Percentiles rank a stretch among this genome's conserved stretches.
Conservation (phyloP, 2,888 invertebrate genomes). For the Drosophila acutilabella region DNA sequence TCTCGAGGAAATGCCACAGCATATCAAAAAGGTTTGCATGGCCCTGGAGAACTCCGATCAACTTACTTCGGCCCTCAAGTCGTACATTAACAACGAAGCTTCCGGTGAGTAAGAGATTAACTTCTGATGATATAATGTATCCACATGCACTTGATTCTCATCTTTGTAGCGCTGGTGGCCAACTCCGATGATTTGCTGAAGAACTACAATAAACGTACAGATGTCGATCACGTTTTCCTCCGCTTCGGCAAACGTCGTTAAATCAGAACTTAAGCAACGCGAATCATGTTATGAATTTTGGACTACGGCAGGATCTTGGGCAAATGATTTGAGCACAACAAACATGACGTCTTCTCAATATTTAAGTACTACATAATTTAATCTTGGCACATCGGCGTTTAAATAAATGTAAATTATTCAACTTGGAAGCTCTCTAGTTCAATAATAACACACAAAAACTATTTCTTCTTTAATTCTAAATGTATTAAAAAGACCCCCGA, state of each 20-base stretch:
- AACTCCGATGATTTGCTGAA: constrained; percentile 83
- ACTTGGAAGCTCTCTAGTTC: constrained; percentile 78
- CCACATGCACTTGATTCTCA: not conserved
- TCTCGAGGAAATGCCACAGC: constrained; percentile 87
- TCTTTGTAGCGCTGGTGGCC: constrained; percentile 79
- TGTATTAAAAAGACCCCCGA: constrained; percentile 61
- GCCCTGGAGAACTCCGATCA: constrained; percentile 86
- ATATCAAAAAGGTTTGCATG: constrained; percentile 87
- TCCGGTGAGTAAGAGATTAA: constrained; percentile 75
- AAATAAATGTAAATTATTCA: constrained; percentile 46
- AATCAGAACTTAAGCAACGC: not conserved
- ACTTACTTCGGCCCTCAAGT: constrained; percentile 82
- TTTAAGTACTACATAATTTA: constrained; percentile 32
- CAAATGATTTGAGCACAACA: constrained; percentile 51
- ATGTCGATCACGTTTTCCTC: constrained; percentile 95
- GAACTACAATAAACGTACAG: constrained; percentile 92
- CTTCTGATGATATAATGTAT: not conserved
- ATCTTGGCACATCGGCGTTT: constrained; percentile 49
- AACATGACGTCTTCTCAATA: constrained; percentile 56
- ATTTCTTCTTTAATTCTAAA: constrained; percentile 7
- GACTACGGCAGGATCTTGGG: constrained; percentile 47
- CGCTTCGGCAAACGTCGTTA: constrained; percentile 94
- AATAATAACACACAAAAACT: constrained; percentile 54
- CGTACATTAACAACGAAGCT: constrained; percentile 85
- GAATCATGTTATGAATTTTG: constrained; percentile 3